These are phyloP conservation scores for Eucidaris tribuloides DNA, from an alignment of 35 echinoderm and acorn worm species.

Conservation along the genomic window DNA sequence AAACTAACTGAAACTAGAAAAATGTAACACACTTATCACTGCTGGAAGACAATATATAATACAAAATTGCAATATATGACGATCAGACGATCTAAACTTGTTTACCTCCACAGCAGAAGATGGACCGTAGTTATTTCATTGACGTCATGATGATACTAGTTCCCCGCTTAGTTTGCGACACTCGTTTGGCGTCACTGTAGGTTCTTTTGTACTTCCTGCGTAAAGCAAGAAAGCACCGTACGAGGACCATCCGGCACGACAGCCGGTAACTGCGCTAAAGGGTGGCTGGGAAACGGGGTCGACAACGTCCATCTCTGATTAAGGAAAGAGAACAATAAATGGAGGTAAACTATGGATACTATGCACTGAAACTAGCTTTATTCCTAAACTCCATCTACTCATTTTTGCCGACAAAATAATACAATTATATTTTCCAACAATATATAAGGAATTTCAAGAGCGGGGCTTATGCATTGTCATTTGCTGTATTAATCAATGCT, in stretches of 20 bases:
- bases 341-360: neutral
- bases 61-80: too few species aligned
- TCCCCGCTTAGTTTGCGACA: slow-evolving; percentile 56
- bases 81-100: too few species aligned
- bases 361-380: neutral
- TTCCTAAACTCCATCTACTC: neutral
- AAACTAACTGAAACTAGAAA: too few species aligned
- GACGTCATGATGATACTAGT: slow-evolving; percentile 65
- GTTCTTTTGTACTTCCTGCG: slow-evolving; percentile 31
- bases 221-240: slow-evolving; percentile 64
- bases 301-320: slow-evolving; percentile 50
- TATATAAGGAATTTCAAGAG: too few species aligned
- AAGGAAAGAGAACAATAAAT: neutral
- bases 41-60: too few species aligned
- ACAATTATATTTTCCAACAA: neutral
- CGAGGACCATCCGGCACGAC: slow-evolving; percentile 54
- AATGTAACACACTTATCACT: too few species aligned
- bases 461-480: too few species aligned
- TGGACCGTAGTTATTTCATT: slow-evolving; percentile 66
- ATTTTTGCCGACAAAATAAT: too few species aligned
- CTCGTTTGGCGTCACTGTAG: slow-evolving; percentile 43
- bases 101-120: too few species aligned
- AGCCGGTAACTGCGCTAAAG: slow-evolving; percentile 57
- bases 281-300: slow-evolving; percentile 42
- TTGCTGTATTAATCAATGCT: too few species aligned